Evolutionary conservation across 1,140 invertebrate genomes (phyloP), one percentile per base, ranked within the genome.

Genomic region (Trinorchestia longiramus): DNA sequence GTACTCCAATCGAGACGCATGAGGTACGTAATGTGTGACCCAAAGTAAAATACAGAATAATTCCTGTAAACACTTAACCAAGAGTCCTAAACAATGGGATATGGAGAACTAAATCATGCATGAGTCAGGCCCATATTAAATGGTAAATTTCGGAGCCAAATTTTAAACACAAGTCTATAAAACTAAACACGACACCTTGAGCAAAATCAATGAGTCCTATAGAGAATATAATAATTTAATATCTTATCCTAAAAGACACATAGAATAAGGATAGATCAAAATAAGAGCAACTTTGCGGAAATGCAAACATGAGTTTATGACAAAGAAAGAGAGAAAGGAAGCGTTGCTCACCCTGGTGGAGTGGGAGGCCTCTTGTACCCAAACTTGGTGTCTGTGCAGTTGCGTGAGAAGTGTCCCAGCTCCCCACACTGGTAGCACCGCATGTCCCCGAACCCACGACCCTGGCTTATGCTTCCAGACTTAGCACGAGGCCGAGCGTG

Each of bases 351-450:
- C 96, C 96, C 96, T 95, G 96, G 96, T 41, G 97, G 97, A 95
- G 97, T 97, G 43, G 97, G 97, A 45, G 97, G 97, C 95, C 97
- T 96, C 95, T 97, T 97, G 96, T 97, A 97, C 45, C 97, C 97
- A 96, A 97, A 97, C 96, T 97, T 97, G 43, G 97, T 97, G 91
- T 97, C 97, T 1, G 97, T 97, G 96, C 98, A 98, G 97, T 98
- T 98, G 96, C 98, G 97, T 57, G 98, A 98, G 97, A 98, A 98
- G 97, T 98, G 98, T 8, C 98, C 98, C 77, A 97, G 97, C 95
- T 98, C 98, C 3, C 98, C 98, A 97, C 98, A 98, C 96, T 98
- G 98, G 97, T 98, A 98, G 97, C 98, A 98, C 88, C 98, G 97
- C 97, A 98, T 98, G 96, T 98, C 97, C 36, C 96, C 96, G 41